These are phyloP conservation scores for Sarcophaga rosellei DNA, from an alignment of 2,888 invertebrate genomes.

Conservation along the genomic window DNA sequence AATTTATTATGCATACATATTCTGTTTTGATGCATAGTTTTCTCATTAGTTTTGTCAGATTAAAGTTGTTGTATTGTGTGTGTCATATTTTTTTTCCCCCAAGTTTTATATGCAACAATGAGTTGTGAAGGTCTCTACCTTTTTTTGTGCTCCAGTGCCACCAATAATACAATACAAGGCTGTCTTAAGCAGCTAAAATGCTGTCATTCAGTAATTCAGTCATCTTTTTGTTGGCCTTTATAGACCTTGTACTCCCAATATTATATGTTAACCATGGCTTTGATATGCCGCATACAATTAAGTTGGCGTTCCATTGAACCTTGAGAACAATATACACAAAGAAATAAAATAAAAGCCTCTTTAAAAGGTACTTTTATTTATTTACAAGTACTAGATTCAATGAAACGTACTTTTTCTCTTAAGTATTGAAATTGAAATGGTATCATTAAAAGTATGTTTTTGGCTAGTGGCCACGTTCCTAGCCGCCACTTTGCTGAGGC, in stretches of 20 bases:
- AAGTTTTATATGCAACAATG: conserved; percentile 18
- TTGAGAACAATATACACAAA: background rate
- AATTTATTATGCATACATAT: conserved; percentile 51
- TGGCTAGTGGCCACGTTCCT: no score
- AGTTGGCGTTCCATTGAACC: conserved; percentile 29
- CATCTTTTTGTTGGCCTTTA: conserved; percentile 40
- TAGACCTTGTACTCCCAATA: conserved; percentile 35
- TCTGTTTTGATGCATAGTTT: conserved; percentile 31
- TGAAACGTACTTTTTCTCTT: no score
- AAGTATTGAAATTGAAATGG: no score
- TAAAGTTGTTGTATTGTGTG: conserved; percentile 4
- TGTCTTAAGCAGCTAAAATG: background rate
- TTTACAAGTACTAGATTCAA: no score
- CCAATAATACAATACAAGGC: background rate
- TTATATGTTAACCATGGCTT: conserved; percentile 49
- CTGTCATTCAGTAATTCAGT: background rate
- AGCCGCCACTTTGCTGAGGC: no score
- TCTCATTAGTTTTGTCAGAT: conserved; percentile 50
- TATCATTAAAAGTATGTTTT: no score
- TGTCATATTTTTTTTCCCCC: conserved; percentile 60
- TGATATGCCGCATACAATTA: conserved; percentile 58
- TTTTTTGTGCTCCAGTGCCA: background rate
- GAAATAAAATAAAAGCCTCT: no score
- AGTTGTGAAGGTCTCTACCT: conserved; percentile 47
- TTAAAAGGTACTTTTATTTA: no score